Evolutionary conservation across 2,113 vertebrate species (phyloP).

Genomic region (Aix galericulata): DNA sequence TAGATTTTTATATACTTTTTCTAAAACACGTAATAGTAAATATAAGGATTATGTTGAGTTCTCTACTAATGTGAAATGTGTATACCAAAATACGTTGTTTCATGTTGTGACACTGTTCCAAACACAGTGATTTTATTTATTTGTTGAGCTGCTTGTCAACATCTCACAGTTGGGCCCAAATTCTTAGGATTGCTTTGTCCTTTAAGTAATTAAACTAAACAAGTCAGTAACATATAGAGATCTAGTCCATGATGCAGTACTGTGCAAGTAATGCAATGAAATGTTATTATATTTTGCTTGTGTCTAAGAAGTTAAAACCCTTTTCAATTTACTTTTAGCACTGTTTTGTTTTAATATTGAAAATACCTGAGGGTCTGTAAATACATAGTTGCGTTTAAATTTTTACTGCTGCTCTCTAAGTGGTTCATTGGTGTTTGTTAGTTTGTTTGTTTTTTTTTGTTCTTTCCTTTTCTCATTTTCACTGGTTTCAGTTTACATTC

Average conservation of each 20-base stretch:
- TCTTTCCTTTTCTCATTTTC: neutral
- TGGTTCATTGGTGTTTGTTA: neutral
- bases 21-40: neutral
- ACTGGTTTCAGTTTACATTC: neutral
- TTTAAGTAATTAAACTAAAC: neutral
- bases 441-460: neutral
- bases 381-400: neutral
- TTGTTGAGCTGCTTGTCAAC: neutral
- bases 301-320: neutral
- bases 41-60: neutral
- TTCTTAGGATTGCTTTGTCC: neutral
- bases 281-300: neutral
- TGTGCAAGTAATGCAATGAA: neutral
- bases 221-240: rapidly evolving
- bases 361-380: neutral
- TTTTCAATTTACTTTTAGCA: neutral
- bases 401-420: neutral
- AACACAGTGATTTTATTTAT: neutral
- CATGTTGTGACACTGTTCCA: neutral
- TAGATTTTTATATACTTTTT: neutral
- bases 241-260: neutral
- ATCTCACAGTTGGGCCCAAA: neutral
- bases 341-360: neutral
- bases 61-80: neutral
- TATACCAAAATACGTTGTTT: neutral